Conservation (phyloP, 2,888 invertebrate species). For the Anagyrus pseudococci region DNA sequence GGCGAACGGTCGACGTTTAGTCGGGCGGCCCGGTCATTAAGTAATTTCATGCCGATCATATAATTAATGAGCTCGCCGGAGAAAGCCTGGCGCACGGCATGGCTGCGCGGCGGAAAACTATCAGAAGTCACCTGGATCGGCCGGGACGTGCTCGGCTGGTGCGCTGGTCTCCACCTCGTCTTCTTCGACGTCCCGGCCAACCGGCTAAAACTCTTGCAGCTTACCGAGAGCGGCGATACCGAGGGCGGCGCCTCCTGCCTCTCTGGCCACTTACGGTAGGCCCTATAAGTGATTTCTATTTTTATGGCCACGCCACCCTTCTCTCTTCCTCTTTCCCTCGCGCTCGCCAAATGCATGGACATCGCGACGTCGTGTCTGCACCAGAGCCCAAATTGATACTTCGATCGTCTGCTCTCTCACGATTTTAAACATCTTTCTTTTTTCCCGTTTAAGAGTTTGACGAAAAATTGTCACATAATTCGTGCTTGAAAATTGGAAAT, state of each 20-base stretch:
- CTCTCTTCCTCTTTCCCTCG: background rate
- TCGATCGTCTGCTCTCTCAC: too few relatives aligned
- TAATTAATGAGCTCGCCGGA: constrained; percentile 33
- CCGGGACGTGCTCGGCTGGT: constrained; percentile 53
- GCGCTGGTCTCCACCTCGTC: constrained; percentile 47
- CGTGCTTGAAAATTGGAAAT: too few relatives aligned
- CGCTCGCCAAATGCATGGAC: background rate
- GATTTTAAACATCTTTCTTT: too few relatives aligned
- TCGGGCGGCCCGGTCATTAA: constrained; percentile 15
- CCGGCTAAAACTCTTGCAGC: constrained; percentile 39
- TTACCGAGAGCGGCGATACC: constrained; percentile 37
- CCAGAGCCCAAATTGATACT: too few relatives aligned
- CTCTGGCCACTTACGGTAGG: constrained; percentile 45
- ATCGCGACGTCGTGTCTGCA: background rate
- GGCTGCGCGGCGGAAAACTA: constrained; percentile 50
- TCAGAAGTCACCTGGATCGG: constrained; percentile 52
- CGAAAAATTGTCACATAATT: too few relatives aligned
- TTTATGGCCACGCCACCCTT: background rate
- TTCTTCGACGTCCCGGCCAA: constrained; percentile 46
- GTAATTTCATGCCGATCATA: constrained; percentile 26
- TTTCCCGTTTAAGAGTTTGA: too few relatives aligned
- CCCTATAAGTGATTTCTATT: background rate
- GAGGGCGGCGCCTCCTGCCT: constrained; percentile 49
- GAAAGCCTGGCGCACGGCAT: constrained; percentile 46
- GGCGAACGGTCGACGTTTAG: background rate